Conservation (phyloP, 2,113 vertebrate species). For the Misgurnus mizolepis region DNA sequence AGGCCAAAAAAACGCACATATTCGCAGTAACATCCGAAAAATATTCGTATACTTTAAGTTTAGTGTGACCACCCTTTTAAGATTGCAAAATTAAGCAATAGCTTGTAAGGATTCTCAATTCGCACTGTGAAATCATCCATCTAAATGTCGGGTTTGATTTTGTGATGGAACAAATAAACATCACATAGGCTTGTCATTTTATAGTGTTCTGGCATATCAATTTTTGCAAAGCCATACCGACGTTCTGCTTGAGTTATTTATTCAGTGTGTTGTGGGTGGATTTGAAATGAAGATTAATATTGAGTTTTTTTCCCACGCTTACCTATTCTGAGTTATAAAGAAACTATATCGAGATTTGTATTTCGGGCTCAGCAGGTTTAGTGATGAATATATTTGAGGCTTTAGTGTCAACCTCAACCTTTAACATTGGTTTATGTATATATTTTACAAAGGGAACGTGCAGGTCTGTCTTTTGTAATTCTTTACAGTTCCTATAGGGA, state of each 20-base stretch:
- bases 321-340: background rate
- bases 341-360: background rate
- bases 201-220: background rate
- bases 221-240: slow-evolving; percentile 1
- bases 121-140: background rate
- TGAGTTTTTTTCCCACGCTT: background rate
- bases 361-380: background rate
- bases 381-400: background rate
- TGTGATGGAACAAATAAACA: background rate
- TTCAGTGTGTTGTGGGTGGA: slow-evolving; percentile 55
- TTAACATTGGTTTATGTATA: background rate
- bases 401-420: background rate
- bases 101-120: background rate
- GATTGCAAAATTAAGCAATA: background rate
- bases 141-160: slow-evolving; percentile 34
- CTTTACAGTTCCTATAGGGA: background rate
- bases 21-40: too few relatives aligned
- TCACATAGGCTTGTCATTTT: slow-evolving; percentile 1
- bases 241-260: slow-evolving; percentile 49
- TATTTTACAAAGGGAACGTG: background rate
- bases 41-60: too few relatives aligned
- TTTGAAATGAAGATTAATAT: slow-evolving; percentile 39
- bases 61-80: too few relatives aligned
- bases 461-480: background rate
- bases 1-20: too few relatives aligned